These are phyloP conservation scores for Cricetomys ansorgei DNA, from an alignment of 2,113 vertebrate genomes.

Conservation along the genomic window DNA sequence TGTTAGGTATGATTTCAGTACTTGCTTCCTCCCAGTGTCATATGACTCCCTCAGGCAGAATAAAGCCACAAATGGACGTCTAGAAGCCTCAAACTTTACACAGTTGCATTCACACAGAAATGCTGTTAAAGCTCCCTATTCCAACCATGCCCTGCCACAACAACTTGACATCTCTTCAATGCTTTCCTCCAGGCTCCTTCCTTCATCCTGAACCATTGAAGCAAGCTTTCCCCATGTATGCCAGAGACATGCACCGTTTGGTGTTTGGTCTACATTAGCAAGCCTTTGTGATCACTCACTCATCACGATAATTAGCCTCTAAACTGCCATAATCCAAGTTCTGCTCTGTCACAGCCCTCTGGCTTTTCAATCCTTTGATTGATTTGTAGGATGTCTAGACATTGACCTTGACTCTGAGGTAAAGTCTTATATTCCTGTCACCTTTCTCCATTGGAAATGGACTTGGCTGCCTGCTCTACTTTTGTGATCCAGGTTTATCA, in stretches of 20 bases:
- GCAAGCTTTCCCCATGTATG: background rate
- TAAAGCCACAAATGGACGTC: background rate
- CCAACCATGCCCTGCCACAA: background rate
- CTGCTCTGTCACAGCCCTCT: background rate
- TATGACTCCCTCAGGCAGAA: background rate
- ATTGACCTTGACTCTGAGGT: conserved; percentile 25
- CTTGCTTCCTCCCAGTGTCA: background rate
- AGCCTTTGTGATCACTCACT: background rate
- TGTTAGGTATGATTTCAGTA: background rate
- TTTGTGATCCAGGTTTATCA: background rate
- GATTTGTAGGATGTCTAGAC: background rate
- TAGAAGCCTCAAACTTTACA: background rate
- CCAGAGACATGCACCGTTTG: background rate
- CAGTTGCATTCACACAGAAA: background rate
- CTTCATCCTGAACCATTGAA: background rate
- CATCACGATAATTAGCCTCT: background rate
- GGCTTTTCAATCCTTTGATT: background rate
- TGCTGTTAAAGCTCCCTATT: background rate
- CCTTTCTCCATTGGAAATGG: background rate
- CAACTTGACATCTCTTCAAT: background rate
- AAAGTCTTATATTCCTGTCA: background rate
- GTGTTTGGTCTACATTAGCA: background rate
- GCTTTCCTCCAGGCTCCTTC: background rate
- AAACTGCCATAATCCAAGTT: background rate
- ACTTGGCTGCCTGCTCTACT: background rate